These are phyloP conservation scores for Torymus aiolomorphi DNA, from an alignment of 2,888 invertebrate genomes.

Conservation along the genomic window DNA sequence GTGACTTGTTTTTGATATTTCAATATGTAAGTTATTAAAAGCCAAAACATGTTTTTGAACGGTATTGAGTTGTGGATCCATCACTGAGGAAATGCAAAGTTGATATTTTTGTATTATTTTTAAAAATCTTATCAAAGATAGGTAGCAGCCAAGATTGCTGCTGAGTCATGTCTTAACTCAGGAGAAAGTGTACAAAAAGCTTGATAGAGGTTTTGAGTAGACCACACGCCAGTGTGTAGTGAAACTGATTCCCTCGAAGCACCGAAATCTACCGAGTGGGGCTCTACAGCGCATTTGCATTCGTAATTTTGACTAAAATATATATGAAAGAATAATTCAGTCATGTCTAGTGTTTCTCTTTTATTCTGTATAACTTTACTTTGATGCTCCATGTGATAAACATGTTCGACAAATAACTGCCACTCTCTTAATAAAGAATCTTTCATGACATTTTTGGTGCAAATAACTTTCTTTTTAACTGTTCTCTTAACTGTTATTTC, in stretches of 20 bases:
- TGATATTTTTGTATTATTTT: constrained; percentile 13
- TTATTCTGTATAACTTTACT: not conserved
- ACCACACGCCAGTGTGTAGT: constrained; percentile 51
- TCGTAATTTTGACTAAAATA: constrained; percentile 48
- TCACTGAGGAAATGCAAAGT: constrained; percentile 46
- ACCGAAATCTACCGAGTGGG: constrained; percentile 45
- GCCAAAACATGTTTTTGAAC: constrained; percentile 38
- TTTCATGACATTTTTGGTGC: constrained; percentile 14
- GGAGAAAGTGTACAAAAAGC: constrained; percentile 48
- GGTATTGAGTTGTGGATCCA: constrained; percentile 39
- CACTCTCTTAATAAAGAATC: constrained; percentile 11
- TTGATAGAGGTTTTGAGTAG: constrained; percentile 11
- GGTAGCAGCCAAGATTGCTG: constrained; percentile 44
- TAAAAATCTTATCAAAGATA: constrained; percentile 34
- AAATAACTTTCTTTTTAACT: constrained; percentile 23
- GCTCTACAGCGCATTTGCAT: constrained; percentile 41
- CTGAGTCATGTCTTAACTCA: constrained; percentile 46
- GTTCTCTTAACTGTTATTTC: constrained; percentile 42
- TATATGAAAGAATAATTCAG: constrained; percentile 35
- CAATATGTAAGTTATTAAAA: constrained; percentile 21
- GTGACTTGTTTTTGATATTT: too few relatives aligned
- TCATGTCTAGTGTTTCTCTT: constrained; percentile 25
- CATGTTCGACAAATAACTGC: constrained; percentile 27
- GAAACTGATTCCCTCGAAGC: constrained; percentile 43
- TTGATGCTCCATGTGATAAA: constrained; percentile 25